Base-by-base conservation (phyloP, 2,113 vertebrate genomes). In the Ictalurus furcatus region DNA sequence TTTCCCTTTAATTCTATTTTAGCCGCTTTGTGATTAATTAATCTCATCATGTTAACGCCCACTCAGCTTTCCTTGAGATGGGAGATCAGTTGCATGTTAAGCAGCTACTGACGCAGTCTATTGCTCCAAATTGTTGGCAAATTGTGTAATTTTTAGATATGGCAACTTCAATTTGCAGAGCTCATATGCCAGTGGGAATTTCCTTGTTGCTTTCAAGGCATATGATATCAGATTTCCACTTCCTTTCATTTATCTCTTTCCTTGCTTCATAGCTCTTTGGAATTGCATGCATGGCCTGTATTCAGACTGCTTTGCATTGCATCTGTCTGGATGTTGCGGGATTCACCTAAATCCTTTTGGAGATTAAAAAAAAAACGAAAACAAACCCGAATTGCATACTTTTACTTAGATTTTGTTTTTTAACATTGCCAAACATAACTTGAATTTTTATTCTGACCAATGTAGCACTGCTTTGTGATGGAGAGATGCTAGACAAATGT, bases 11-110 rank as follows among this genome's bases (percentile, higher is more conserved):
- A 95, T 94, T 94, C 90, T 56, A 93, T 94, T 94, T 87, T 76
- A 34, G 1, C 12, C 87, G 93, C 91, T 93, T 93, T 94, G 61
- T 25, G 89, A 67, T 94, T 93, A 92, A 95, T 95, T 94, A 94
- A 90, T 83, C 89, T 59, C 37, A 94, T 95, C 93, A 94, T 92
- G 90, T 94, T 93, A 89, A 80, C 80, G 54, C 85, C 85, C 76
- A 63, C 85, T 48, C 13, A 25, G 59, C 52, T 88, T 88, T 86
- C 34, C 69, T 28, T 30, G 40, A 25, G 40, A 83, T 85, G 30
- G 67, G 40, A 65, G 84, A 44, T 74, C 52, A 81, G 30, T 48
- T 59, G 84, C 54, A 28, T 90, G 34, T 74, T 74, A 88, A 71
- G 61, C 87, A 48, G 54, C 81, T 88, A 19, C 37, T 76, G 54